A percentile compares a stretch with the other conserved stretches of the same genome.
These are phyloP conservation scores for Zophobas atratus DNA, from an alignment of 1,140 invertebrate species.

Conservation along the genomic window DNA sequence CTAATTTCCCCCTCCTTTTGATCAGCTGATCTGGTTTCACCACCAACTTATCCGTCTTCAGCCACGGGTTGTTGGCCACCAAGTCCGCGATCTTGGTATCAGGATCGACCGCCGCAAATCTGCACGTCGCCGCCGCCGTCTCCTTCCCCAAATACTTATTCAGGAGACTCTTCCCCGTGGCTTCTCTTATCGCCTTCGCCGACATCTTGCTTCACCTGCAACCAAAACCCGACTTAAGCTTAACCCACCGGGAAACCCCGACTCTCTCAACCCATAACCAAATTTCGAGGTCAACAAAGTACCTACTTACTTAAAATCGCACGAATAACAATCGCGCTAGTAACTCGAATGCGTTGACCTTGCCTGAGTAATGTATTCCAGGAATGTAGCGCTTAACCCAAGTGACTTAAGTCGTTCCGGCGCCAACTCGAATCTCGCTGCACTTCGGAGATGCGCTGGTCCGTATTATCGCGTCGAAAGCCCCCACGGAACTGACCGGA, in stretches of 20 bases:
- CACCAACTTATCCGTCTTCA: slow-evolving; percentile 87
- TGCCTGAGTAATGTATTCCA: not conserved
- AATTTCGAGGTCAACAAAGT: not conserved
- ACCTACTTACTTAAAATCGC: too few species aligned
- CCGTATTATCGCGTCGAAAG: too few species aligned
- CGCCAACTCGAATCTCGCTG: too few species aligned
- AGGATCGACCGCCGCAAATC: slow-evolving; percentile 87
- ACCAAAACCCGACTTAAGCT: not conserved
- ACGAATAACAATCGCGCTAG: not conserved
- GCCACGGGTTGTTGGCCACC: slow-evolving; percentile 87
- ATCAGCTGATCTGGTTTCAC: slow-evolving; percentile 99
- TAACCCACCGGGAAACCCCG: too few species aligned
- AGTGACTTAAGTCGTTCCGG: too few species aligned
- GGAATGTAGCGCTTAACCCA: too few species aligned
- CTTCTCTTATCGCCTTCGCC: slow-evolving; percentile 98
- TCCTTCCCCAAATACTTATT: slow-evolving; percentile 84
- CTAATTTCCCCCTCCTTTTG: slow-evolving; percentile 97
- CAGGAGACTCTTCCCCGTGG: slow-evolving; percentile 94
- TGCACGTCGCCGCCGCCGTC: slow-evolving; percentile 82
- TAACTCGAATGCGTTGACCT: slow-evolving; percentile 6
- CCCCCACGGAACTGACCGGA: slow-evolving; percentile 6
- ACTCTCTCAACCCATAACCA: not conserved
- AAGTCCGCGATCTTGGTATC: slow-evolving; percentile 87
- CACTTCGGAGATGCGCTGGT: too few species aligned
- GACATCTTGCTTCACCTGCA: slow-evolving; percentile 80